Evolutionary conservation across 2,113 vertebrate species (phyloP).

Genomic region (Hemicordylus capensis): DNA sequence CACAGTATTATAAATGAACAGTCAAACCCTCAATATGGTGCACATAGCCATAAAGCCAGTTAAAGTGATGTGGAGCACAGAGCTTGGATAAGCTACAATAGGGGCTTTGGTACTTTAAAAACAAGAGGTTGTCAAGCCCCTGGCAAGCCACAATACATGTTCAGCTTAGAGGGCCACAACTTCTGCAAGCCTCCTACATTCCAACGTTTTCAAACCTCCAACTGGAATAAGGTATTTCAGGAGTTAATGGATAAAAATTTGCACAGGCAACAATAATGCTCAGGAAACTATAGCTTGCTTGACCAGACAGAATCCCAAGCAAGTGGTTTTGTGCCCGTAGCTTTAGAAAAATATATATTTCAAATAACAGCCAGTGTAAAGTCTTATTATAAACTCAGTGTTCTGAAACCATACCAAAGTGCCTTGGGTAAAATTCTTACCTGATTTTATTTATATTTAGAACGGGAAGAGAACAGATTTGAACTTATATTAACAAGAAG

Average conservation of each 20-base stretch:
- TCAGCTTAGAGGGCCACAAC: not conserved
- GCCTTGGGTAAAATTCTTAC: not conserved
- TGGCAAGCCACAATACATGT: not conserved
- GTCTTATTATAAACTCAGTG: not conserved
- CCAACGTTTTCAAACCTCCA: not conserved
- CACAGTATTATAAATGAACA: conserved; percentile 45
- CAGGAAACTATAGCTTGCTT: not conserved
- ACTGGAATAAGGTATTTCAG: conserved; percentile 9
- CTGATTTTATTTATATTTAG: not conserved
- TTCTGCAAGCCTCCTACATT: not conserved
- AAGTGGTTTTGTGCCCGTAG: not conserved
- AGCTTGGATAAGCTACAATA: not conserved
- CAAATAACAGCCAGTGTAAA: not conserved
- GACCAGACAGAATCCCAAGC: not conserved
- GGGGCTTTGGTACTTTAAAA: not conserved
- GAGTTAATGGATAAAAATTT: not conserved
- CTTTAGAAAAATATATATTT: not conserved
- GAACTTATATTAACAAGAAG: not conserved
- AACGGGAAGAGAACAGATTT: conserved; percentile 9
- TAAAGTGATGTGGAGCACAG: not conserved
- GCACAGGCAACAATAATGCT: conserved; percentile 8
- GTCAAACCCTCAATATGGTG: not conserved
- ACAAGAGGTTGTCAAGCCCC: not conserved
- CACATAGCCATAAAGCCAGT: not conserved
- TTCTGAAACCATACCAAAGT: not conserved